These are phyloP conservation scores for Macaria notata DNA, from an alignment of 2,888 invertebrate genomes.

Conservation along the genomic window DNA sequence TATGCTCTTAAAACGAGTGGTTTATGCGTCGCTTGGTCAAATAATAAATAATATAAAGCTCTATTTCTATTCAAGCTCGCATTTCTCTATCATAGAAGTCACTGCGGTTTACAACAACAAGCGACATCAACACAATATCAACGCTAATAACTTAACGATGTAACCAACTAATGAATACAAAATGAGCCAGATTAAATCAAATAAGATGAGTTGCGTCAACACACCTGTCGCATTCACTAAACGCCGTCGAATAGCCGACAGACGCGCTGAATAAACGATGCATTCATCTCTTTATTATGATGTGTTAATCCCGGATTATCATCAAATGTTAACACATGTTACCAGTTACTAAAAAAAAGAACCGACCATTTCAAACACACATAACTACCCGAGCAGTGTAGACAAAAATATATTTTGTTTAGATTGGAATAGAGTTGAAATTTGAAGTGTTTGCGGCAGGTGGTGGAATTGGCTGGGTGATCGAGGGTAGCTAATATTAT, in stretches of 20 bases:
- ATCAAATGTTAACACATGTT: slow-evolving; percentile 83
- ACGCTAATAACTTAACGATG: slow-evolving; percentile 3
- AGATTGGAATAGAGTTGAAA: slow-evolving; percentile 40
- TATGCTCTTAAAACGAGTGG: too few relatives aligned
- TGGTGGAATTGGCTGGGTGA: slow-evolving; percentile 70
- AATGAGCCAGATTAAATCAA: slow-evolving; percentile 46
- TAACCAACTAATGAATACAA: slow-evolving; percentile 16
- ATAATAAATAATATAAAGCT: too few relatives aligned
- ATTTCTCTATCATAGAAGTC: too few relatives aligned
- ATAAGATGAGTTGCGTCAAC: slow-evolving; percentile 65
- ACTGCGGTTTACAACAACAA: background rate
- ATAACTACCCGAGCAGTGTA: slow-evolving; percentile 19
- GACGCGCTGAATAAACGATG: slow-evolving; percentile 76
- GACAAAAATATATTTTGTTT: slow-evolving; percentile 47
- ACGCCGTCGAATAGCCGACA: slow-evolving; percentile 71
- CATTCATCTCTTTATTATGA: slow-evolving; percentile 82
- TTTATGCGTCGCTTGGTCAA: too few relatives aligned
- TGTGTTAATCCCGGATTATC: slow-evolving; percentile 81
- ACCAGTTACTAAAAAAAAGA: slow-evolving; percentile 77
- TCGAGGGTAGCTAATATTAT: slow-evolving; percentile 82
- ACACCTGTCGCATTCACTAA: slow-evolving; percentile 72
- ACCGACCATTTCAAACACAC: slow-evolving; percentile 39
- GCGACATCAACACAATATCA: slow-evolving; percentile 39
- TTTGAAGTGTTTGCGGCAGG: slow-evolving; percentile 39
- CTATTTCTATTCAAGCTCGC: too few relatives aligned